Conservation (phyloP, 2,888 invertebrate species). For the Ypsolopha sequella region DNA sequence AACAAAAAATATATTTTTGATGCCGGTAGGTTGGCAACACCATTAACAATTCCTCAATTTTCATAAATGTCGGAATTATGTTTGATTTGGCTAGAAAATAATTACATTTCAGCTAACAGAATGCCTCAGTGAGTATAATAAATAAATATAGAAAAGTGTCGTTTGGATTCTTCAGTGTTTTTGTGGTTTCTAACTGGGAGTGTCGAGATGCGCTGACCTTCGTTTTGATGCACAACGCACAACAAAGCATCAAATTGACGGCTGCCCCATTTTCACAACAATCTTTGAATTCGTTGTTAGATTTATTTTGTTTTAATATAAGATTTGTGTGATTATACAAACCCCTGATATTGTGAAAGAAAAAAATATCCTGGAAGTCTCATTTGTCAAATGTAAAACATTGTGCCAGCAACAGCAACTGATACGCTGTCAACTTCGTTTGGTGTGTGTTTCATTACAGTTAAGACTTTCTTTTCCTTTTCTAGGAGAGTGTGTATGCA, state of each 20-base stretch:
- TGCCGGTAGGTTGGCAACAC: conserved; percentile 33
- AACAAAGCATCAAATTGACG: conserved; percentile 73
- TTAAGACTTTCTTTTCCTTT: conserved; percentile 63
- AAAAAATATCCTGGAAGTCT: conserved; percentile 34
- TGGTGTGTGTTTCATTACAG: conserved; percentile 46
- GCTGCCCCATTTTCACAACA: conserved; percentile 72
- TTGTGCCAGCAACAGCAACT: conserved; percentile 50
- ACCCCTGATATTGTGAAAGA: conserved; percentile 16
- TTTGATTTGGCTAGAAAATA: conserved; percentile 59
- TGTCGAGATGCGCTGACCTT: conserved; percentile 71
- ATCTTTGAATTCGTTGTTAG: conserved; percentile 44
- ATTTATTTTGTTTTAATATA: conserved; percentile 24
- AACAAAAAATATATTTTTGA: neutral
- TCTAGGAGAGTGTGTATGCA: conserved; percentile 53
- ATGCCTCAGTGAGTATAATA: conserved; percentile 63
- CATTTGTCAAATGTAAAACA: conserved; percentile 49
- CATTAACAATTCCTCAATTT: conserved; percentile 48
- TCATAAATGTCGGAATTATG: conserved; percentile 60
- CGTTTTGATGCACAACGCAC: conserved; percentile 73
- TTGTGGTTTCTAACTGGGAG: conserved; percentile 44
- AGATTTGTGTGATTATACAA: conserved; percentile 20
- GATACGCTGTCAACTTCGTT: conserved; percentile 55
- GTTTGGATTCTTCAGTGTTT: conserved; percentile 21
- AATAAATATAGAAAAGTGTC: conserved; percentile 24
- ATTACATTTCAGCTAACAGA: conserved; percentile 40